Conservation (phyloP, 2,113 vertebrate genomes). For the Euleptes europaea region DNA sequence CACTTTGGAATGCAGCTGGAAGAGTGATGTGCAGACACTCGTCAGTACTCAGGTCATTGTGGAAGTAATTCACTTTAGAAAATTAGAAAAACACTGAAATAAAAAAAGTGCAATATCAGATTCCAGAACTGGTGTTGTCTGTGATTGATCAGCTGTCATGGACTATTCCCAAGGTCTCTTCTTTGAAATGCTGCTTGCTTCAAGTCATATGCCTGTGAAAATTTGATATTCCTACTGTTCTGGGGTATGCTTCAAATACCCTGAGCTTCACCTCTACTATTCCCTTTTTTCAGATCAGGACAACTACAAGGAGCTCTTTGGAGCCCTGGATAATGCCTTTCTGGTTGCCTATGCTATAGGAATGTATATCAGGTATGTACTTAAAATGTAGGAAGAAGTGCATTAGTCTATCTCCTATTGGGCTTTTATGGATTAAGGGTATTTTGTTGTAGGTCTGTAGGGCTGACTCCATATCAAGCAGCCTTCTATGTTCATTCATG, state of each 20-base stretch:
- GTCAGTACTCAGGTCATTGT: no score
- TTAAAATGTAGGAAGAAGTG: no score
- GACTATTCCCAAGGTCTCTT: not conserved
- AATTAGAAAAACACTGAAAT: not conserved
- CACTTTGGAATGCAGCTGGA: not conserved
- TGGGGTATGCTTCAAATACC: not conserved
- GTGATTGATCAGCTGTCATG: not conserved
- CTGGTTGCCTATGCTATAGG: constrained; percentile 94
- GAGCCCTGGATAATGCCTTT: constrained; percentile 92
- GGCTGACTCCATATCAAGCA: no score
- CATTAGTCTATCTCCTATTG: not conserved
- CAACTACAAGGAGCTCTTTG: constrained; percentile 91
- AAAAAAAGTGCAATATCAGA: not conserved
- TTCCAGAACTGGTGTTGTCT: not conserved
- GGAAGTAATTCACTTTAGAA: not conserved
- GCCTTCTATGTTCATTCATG: no score
- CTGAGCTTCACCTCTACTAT: not conserved
- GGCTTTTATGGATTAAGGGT: not conserved
- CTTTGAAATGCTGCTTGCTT: not conserved
- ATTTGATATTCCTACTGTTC: not conserved
- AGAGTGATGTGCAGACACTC: not conserved
- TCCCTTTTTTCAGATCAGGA: constrained; percentile 76
- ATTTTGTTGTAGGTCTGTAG: not conserved
- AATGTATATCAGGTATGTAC: constrained; percentile 93
- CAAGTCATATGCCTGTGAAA: not conserved